Evolutionary conservation across 1,140 invertebrate species (phyloP).

Genomic region (Leptinotarsa lineolata): DNA sequence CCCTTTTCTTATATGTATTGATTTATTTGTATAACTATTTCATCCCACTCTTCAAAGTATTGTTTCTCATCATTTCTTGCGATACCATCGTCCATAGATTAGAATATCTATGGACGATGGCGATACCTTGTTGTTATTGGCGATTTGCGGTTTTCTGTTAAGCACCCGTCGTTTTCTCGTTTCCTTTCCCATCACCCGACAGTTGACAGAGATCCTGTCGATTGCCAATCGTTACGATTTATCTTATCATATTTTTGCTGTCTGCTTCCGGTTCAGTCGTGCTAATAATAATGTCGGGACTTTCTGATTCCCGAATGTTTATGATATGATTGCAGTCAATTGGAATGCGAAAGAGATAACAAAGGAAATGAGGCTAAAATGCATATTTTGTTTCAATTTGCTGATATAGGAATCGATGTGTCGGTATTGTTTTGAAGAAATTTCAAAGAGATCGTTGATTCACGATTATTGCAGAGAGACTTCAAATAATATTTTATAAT

Average conservation of each 20-base stretch:
- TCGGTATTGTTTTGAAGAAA: no score
- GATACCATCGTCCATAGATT: no score
- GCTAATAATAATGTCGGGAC: not conserved
- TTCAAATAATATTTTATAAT: no score
- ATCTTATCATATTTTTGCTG: slow-evolving; percentile 5
- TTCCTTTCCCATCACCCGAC: not conserved
- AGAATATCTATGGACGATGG: no score
- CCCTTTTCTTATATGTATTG: no score
- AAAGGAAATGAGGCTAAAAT: not conserved
- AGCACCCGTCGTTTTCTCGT: not conserved
- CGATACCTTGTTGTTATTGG: not conserved
- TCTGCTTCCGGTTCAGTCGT: not conserved
- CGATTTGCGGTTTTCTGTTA: not conserved
- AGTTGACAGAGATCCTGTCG: not conserved
- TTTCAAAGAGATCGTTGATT: no score
- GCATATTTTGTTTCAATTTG: not conserved
- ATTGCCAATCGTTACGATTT: not conserved
- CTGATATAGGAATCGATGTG: no score
- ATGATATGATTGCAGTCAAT: not conserved
- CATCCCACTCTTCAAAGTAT: no score
- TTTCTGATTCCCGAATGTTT: slow-evolving; percentile 6
- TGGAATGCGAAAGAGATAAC: not conserved
- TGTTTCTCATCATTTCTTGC: no score
- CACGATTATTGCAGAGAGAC: no score
- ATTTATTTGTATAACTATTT: no score